Base-by-base conservation (phyloP, 1,140 invertebrate genomes). In the Zaprionus ornatus region DNA sequence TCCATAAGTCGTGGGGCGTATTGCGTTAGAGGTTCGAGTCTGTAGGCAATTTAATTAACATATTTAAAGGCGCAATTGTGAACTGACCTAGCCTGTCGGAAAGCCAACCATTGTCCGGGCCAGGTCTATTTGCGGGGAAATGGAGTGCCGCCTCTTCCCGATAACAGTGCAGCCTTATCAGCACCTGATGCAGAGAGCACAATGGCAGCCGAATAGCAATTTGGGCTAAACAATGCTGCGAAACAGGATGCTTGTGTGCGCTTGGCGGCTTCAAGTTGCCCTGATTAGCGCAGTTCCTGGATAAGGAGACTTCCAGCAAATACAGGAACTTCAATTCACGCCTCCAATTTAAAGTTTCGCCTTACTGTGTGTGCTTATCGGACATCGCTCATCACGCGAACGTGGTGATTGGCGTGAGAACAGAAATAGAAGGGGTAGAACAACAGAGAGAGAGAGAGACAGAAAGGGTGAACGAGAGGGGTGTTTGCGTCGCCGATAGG, bases 81-180 rank as follows among this genome's bases (percentile, higher is more conserved):
- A 25, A 21, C 17, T 35, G 57, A 52, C 35, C 68, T 45, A 68
- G 48, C 67, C 59, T 40, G 73, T 35, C 73, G 69, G 48, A 78
- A 78, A 61, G 54, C 63, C 29, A 32, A 3, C 40, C n/a, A 45
- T 45, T 45, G 40, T 45, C 7, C n/a, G n/a, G 6, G n/a, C 15
- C n/a, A 9, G 7, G 40, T 37, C 35, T 37, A 10, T 32, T n/a
- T n/a, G 27, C 27, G 27, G 35, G 35, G 12, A 13, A 15, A 5
- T 40, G 40, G n/a, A 42, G 15, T 42, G n/a, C 2, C 40, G n/a
- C 0, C 40, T n/a, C 3, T n/a, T 9, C 2, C n/a, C 17, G 40
- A n/a, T 45, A 45, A 45, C 35, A 76, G 40, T 69, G 82, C 77
- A 80, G 37, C 70, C 74, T 68, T 71, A 74, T 84, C 77, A 79